A percentile compares a stretch with the other conserved stretches of the same genome.
Evolutionary conservation across 2,113 vertebrate species (phyloP).

Genomic region (Reinhardtius hippoglossoides): DNA sequence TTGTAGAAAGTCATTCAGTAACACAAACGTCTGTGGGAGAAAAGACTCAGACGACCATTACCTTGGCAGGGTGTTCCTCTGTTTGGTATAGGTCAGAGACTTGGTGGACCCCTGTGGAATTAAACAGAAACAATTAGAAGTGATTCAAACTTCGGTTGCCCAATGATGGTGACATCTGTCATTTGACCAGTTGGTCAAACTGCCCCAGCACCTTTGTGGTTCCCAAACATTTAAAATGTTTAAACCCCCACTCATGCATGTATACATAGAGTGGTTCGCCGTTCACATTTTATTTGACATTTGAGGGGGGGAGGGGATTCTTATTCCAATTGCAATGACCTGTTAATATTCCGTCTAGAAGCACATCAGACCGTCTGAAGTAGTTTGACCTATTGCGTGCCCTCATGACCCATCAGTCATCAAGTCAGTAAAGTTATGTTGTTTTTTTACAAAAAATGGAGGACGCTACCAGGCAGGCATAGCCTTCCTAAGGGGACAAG

Average conservation of each 20-base stretch:
- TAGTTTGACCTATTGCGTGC: no score
- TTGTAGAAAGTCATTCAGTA: background rate
- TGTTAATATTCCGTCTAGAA: no score
- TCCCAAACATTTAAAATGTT: background rate
- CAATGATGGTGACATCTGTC: background rate
- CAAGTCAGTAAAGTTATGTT: no score
- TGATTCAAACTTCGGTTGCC: background rate
- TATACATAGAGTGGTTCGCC: background rate
- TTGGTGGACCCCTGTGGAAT: conserved; percentile 75
- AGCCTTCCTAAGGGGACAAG: no score
- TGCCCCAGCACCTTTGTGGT: background rate
- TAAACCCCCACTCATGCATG: background rate
- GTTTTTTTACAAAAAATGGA: no score
- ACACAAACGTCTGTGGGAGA: background rate
- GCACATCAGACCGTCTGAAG: no score
- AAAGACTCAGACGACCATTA: conserved; percentile 40
- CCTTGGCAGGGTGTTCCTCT: conserved; percentile 78
- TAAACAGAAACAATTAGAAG: conserved; percentile 3
- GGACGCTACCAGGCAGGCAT: no score
- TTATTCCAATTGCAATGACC: no score
- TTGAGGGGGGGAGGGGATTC: no score
- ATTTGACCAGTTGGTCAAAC: background rate
- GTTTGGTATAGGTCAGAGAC: conserved; percentile 77
- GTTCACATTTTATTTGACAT: no score
- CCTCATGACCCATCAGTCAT: no score